Base-by-base conservation (phyloP, 2,113 vertebrate genomes). In the Neotragus moschatus region DNA sequence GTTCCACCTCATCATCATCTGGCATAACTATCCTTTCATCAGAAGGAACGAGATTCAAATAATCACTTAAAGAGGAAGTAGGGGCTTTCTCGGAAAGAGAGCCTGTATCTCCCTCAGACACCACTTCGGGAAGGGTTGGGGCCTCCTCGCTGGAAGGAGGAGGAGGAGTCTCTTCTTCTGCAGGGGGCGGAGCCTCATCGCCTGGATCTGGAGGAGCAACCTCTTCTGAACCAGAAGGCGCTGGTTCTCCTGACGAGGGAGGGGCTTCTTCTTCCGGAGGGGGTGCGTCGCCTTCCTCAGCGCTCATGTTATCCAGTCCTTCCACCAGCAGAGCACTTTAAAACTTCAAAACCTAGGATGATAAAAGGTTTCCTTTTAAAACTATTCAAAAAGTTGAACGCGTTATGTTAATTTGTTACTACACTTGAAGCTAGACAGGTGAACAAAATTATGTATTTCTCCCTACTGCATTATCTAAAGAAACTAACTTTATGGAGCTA, bases 291-390 rank as follows among this genome's bases (percentile, higher is more conserved):
- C 10, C 55, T 26, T 97, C 61, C 43, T 73, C 70, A 0, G 77
- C 0, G 1, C 53, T 79, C 96, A 97, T 97, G 70, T n/a, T 75
- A 6, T 70, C 61, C 0, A 25, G n/a, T 49, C 26, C 87, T 66
- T 33, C 12, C 49, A 93, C 13, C 70, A 30, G 12, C 23, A 4
- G 60, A 56, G 19, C 49, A 49, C 73, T 49, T 91, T 56, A 84
- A 58, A 80, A 33, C 36, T 75, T 90, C 77, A 77, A 92, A 85
- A 96, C 82, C 98, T 98, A 66, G 14, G 70, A 95, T 96, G 61
- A 73, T 3, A 94, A 94, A 96, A 73, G 3, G 16, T 36, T 84
- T 90, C 75, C 12, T 21, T 90, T 96, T 88, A 47, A 93, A 66
- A 66, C 9, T 47, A 7, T 61, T 66, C 49, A 56, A n/a, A 77